phyloP scores from a whole-genome alignment of 2,797 vertebrate genomes.

The Zenarchopterus dispar region DNA sequence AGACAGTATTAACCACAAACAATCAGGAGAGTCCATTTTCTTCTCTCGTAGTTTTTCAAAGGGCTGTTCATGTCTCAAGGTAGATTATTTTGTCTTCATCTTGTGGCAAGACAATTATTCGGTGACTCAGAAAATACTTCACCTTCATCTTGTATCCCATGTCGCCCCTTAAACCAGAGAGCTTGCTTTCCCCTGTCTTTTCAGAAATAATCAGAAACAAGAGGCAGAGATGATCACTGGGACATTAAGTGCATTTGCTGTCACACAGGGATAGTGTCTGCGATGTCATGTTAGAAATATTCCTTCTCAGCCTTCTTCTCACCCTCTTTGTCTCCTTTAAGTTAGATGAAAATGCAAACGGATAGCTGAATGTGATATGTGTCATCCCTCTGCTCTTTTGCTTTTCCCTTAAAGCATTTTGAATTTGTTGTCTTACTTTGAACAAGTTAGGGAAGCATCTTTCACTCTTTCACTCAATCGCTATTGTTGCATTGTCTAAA shows the following conservation, averaged over 20 bases:
- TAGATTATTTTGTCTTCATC: slow-evolving; percentile 55
- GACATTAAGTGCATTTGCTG: slow-evolving; percentile 27
- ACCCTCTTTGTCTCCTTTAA: not conserved
- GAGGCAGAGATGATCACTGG: slow-evolving; percentile 30
- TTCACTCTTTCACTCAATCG: not conserved
- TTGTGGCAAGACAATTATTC: slow-evolving; percentile 52
- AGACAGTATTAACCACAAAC: slow-evolving; percentile 30
- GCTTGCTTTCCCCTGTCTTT: slow-evolving; percentile 27
- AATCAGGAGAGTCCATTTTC: slow-evolving; percentile 40
- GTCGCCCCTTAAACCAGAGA: slow-evolving; percentile 12
- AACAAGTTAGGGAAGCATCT: slow-evolving; percentile 6
- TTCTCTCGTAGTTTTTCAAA: slow-evolving; percentile 38
- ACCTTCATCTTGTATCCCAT: slow-evolving; percentile 45
- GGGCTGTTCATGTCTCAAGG: slow-evolving; percentile 35
- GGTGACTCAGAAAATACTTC: slow-evolving; percentile 49
- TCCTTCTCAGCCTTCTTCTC: not conserved
- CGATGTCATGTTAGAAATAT: not conserved
- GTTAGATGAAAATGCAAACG: slow-evolving; percentile 20
- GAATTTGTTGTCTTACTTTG: slow-evolving; percentile 2
- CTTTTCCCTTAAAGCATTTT: not conserved
- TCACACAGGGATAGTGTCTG: slow-evolving; percentile 2
- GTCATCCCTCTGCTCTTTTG: slow-evolving; percentile 1
- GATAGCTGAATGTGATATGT: not conserved
- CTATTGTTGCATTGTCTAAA: slow-evolving; percentile 10
- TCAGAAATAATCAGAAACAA: slow-evolving; percentile 43